Evolutionary conservation across 2,113 vertebrate species (phyloP).

Genomic region (Abramis brama): DNA sequence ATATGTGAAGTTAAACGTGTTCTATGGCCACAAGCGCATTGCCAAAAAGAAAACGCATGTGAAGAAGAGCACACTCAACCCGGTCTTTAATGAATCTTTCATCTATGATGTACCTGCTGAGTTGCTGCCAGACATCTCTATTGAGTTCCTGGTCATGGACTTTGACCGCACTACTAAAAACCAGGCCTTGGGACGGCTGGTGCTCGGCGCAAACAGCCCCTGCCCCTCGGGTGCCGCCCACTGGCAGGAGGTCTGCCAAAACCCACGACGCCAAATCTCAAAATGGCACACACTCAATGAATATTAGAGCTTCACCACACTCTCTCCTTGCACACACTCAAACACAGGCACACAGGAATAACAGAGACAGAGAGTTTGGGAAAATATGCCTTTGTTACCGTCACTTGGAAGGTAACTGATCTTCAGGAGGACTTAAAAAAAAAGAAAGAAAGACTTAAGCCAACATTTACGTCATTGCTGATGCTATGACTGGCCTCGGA

Average conservation of each 20-base stretch:
- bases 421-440: slow-evolving; percentile 41
- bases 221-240: slow-evolving; percentile 80
- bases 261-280: slow-evolving; percentile 85
- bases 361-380: slow-evolving; percentile 30
- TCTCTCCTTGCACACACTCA: slow-evolving; percentile 4
- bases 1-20: slow-evolving; percentile 98
- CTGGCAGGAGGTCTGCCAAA: slow-evolving; percentile 91
- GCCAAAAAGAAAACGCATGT: slow-evolving; percentile 98
- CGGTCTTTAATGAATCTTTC: slow-evolving; percentile 97
- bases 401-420: slow-evolving; percentile 23
- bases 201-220: slow-evolving; percentile 86
- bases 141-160: slow-evolving; percentile 94
- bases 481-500: slow-evolving; percentile 29
- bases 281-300: slow-evolving; percentile 93
- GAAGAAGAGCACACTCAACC: slow-evolving; percentile 96
- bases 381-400: slow-evolving; percentile 38
- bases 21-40: slow-evolving; percentile 92
- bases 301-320: slow-evolving; percentile 64
- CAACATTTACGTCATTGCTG: slow-evolving; percentile 30
- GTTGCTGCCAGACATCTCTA: slow-evolving; percentile 89
- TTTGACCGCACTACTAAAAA: slow-evolving; percentile 98
- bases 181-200: slow-evolving; percentile 88
- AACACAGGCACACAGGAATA: slow-evolving; percentile 33
- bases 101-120: slow-evolving; percentile 92
- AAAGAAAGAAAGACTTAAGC: slow-evolving; percentile 16